These are phyloP conservation scores for Pristiophorus japonicus DNA, from an alignment of 2,113 vertebrate species.

Conservation along the genomic window DNA sequence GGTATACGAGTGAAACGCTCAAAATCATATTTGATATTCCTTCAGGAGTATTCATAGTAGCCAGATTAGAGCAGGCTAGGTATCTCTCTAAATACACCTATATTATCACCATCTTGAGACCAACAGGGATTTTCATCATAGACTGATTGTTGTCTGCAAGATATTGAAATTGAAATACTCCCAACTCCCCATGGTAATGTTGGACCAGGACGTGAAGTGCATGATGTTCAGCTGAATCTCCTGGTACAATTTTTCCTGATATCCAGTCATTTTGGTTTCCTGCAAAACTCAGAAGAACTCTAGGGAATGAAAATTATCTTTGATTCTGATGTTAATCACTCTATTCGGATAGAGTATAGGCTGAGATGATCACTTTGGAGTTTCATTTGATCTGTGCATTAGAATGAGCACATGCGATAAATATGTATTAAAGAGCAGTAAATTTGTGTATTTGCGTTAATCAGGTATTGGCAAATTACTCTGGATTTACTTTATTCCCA, in stretches of 20 bases:
- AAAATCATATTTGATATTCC: neutral
- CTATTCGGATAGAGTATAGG: neutral
- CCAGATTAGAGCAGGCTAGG: neutral
- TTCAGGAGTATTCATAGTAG: neutral
- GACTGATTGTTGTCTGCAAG: neutral
- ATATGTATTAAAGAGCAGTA: neutral
- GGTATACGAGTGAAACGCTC: neutral
- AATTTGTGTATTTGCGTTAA: neutral
- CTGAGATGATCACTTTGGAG: neutral
- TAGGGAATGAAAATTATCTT: neutral
- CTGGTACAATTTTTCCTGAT: neutral
- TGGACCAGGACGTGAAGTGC: neutral
- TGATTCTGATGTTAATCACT: neutral
- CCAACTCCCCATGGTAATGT: no score
- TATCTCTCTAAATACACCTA: neutral
- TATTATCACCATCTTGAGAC: neutral
- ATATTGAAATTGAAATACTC: neutral
- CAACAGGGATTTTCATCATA: neutral
- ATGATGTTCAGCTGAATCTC: neutral
- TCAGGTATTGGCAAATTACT: neutral
- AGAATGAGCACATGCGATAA: neutral
- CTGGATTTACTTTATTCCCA: neutral
- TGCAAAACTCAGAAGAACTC: neutral
- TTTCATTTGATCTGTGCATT: neutral
- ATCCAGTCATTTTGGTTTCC: neutral